A percentile compares a stretch with the other conserved stretches of the same genome.
Conservation (phyloP, 2,113 vertebrate genomes). For the Pardalotus punctatus region DNA sequence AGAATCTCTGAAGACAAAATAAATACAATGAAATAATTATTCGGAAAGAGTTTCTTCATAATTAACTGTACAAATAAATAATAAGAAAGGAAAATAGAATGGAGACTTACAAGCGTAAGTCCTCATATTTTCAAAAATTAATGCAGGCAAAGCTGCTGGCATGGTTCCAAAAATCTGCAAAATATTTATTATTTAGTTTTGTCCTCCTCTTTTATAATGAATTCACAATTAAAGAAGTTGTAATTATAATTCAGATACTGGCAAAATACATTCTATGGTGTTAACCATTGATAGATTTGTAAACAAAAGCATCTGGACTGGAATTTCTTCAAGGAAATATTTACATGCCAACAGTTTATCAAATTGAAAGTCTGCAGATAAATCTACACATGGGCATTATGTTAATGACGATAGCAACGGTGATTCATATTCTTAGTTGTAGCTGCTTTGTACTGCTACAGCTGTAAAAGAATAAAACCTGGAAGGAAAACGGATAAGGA, state of each 20-base stretch:
- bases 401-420: constrained; percentile 62
- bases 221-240: constrained; percentile 75
- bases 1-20: constrained; percentile 10
- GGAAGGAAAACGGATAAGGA: constrained; percentile 53
- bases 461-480: constrained; percentile 73
- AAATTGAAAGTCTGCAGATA: constrained; percentile 78
- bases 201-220: constrained; percentile 69
- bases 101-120: not conserved
- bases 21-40: constrained; percentile 43
- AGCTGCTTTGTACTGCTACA: constrained; percentile 52
- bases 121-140: constrained; percentile 31
- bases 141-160: constrained; percentile 42
- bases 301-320: constrained; percentile 84
- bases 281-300: constrained; percentile 82
- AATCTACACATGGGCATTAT: constrained; percentile 74
- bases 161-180: constrained; percentile 51
- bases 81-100: not conserved
- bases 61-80: constrained; percentile 20
- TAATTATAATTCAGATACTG: constrained; percentile 77
- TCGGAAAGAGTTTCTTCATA: constrained; percentile 25
- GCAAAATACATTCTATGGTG: constrained; percentile 68
- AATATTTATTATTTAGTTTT: constrained; percentile 72
- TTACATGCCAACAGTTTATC: constrained; percentile 81
- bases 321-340: constrained; percentile 83
- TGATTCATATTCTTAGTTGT: constrained; percentile 69